Percentiles rank a stretch among this genome's conserved stretches.
Evolutionary conservation across 2,113 vertebrate genomes (phyloP).

Genomic region (Pollimyrus isidori): DNA sequence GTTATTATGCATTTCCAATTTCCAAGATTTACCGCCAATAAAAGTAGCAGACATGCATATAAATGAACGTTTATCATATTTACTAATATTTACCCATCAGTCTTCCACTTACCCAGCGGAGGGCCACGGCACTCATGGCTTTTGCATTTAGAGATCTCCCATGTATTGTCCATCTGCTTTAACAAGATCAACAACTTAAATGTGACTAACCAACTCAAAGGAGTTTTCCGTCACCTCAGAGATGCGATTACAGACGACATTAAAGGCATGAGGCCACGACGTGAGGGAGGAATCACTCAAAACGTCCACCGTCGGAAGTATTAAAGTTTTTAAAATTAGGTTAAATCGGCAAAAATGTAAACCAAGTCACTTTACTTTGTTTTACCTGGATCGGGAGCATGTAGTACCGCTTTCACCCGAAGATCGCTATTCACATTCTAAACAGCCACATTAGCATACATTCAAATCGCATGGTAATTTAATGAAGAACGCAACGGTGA

Average conservation of each 20-base stretch:
- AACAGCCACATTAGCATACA: too few species aligned
- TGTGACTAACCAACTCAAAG: not conserved
- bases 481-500: too few species aligned
- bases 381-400: too few species aligned
- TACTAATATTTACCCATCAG: not conserved
- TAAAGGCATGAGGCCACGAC: not conserved
- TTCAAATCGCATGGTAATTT: too few species aligned
- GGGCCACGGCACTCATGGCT: not conserved
- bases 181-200: not conserved
- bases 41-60: not conserved
- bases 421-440: too few species aligned
- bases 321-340: too few species aligned
- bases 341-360: too few species aligned
- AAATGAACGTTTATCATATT: not conserved
- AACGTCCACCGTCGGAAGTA: too few species aligned
- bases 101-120: not conserved
- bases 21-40: not conserved
- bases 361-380: too few species aligned
- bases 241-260: not conserved
- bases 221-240: not conserved
- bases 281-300: not conserved
- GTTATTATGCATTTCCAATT: not conserved
- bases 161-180: not conserved
- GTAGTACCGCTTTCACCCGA: too few species aligned
- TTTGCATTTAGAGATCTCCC: not conserved